Base-by-base conservation (phyloP, 2,113 vertebrate genomes). In the Andinoacara biseriatus region DNA sequence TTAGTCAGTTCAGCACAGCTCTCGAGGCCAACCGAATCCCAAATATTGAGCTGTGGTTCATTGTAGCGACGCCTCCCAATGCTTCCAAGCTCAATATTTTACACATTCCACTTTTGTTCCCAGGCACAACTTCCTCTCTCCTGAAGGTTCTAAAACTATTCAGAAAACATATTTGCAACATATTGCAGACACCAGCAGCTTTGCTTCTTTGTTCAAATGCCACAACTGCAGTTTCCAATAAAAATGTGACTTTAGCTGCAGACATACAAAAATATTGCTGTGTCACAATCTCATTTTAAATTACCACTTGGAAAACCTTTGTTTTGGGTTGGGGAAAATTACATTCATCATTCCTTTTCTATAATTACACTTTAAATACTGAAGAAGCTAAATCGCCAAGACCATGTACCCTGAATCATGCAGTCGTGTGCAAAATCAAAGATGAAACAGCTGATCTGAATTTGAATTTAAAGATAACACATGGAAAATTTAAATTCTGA, bases 331-430 rank as follows among this genome's bases (percentile, higher is more conserved):
- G 43, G 46, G 46, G 20, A 52, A 72, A 72, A 72, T 72, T 31
- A 72, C 67, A 54, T 72, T 54, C 46, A 54, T 54, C 6, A 26
- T 54, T 54, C 26, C 26, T 18, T 72, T 72, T 31, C 67, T n/a
- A 5, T 33, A 54, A 72, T 72, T 72, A 72, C 46, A n/a, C 46
- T 72, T 49, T 72, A 72, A 72, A 72, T 72, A 54, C 67, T 5
- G 24, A 52, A 52, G 24, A 52, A 20, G 43, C 43, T 52, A 72
- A 52, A 52, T 72, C 11, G n/a, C 33, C 26, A 54, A 31, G 46
- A 2, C 67, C 46, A 31, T 31, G 31, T 31, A 31, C 67, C 46
- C 67, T 33, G 67, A 43, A 72, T 31, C 2, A n/a, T 13, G 65
- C 18, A 69, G 22, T 5, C 29, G 65, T 26, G 20, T 72, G 65